Percentiles rank a stretch among this genome's conserved stretches.
Conservation (phyloP, 2,888 invertebrate species). For the Mimas tiliae region DNA sequence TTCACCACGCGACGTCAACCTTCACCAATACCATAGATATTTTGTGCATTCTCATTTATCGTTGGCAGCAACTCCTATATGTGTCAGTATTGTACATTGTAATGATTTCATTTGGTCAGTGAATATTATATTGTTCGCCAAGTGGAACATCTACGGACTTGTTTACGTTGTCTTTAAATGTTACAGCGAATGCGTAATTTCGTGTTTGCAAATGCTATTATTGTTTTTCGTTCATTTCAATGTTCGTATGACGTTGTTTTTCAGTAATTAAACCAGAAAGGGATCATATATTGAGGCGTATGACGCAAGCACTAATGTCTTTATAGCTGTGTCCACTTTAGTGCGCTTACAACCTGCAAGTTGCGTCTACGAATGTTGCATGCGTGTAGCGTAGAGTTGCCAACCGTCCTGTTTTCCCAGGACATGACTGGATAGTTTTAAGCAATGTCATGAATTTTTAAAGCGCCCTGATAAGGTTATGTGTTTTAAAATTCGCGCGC, state of each 20-base stretch:
- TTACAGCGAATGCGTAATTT: neutral
- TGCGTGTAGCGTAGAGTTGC: too few species aligned
- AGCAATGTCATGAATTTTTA: too few species aligned
- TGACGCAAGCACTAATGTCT: too few species aligned
- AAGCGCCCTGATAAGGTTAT: too few species aligned
- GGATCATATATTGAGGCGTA: too few species aligned
- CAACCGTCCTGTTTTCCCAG: too few species aligned
- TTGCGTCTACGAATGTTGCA: too few species aligned
- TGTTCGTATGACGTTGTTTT: neutral
- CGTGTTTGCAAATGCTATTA: neutral
- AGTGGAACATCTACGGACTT: neutral
- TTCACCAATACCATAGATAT: slow-evolving; percentile 39
- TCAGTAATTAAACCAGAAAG: neutral
- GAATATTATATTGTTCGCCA: neutral
- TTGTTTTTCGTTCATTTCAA: neutral
- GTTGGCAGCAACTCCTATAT: neutral
- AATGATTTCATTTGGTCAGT: neutral
- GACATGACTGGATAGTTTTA: too few species aligned
- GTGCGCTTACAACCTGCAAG: too few species aligned
- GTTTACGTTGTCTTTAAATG: slow-evolving; percentile 15
- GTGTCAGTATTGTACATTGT: slow-evolving; percentile 9
- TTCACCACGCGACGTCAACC: slow-evolving; percentile 46
- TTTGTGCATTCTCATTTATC: slow-evolving; percentile 30
- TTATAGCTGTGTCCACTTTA: too few species aligned
- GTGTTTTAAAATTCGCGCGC: too few species aligned